phyloP scores from a whole-genome alignment of 2,113 vertebrate species.

The Barbus barbus region DNA sequence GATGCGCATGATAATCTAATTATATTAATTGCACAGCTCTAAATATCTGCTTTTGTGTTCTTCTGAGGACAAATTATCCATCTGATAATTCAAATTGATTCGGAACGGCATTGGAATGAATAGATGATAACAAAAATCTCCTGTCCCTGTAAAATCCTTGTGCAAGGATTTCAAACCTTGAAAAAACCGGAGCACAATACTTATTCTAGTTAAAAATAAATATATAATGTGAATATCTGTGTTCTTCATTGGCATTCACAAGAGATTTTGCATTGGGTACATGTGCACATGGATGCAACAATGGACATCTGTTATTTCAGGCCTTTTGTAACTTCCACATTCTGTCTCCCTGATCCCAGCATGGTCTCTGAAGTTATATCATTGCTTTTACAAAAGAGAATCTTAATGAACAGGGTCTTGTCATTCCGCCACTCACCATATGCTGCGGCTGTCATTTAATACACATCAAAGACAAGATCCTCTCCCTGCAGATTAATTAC shows the following conservation, averaged over 20 bases:
- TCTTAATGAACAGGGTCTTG: slow-evolving; percentile 60
- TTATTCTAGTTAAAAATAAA: background rate
- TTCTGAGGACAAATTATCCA: background rate
- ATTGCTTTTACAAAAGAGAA: slow-evolving; percentile 49
- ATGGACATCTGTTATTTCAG: slow-evolving; percentile 3
- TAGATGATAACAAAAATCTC: background rate
- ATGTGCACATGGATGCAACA: background rate
- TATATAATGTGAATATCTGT: background rate
- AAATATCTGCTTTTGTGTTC: background rate
- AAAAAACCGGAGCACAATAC: background rate
- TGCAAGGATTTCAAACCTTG: background rate
- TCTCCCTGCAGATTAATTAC: slow-evolving; percentile 65
- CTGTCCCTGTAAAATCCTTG: background rate
- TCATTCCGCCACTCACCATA: slow-evolving; percentile 61
- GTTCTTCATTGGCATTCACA: background rate
- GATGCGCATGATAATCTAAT: no score
- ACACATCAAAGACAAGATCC: slow-evolving; percentile 62
- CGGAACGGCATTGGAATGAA: background rate
- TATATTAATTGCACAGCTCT: no score
- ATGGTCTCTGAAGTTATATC: background rate
- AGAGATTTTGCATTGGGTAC: background rate
- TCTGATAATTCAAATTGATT: no score
- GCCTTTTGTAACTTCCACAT: background rate
- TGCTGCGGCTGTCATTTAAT: slow-evolving; percentile 62
- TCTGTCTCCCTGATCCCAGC: background rate